A percentile compares a stretch with the other conserved stretches of the same genome.
Conservation (phyloP, 2,888 invertebrate genomes). For the Melieria omissa region DNA sequence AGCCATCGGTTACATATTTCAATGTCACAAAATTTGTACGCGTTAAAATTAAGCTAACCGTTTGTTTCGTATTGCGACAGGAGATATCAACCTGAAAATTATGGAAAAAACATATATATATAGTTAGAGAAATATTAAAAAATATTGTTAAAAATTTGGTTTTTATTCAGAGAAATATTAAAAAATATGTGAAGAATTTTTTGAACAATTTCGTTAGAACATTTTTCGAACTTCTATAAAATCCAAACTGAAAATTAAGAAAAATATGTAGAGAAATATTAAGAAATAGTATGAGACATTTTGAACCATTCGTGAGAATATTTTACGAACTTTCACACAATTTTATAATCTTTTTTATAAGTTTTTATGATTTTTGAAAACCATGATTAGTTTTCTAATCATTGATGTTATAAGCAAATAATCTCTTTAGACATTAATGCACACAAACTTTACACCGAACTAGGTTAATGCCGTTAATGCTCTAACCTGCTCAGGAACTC, state of each 20-base stretch:
- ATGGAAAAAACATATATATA: background rate
- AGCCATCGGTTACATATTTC: conserved; percentile 92
- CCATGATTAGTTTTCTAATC: no score
- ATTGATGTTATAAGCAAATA: no score
- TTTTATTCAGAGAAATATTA: background rate
- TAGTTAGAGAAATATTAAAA: no score
- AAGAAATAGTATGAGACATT: background rate
- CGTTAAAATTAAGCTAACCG: conserved; percentile 88
- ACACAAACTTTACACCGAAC: no score
- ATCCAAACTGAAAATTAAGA: background rate
- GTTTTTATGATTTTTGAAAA: no score
- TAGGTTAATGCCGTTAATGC: no score
- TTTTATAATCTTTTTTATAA: no score
- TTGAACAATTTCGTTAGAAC: background rate
- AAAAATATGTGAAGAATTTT: background rate
- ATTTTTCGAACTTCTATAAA: no score
- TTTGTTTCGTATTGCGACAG: conserved; percentile 90
- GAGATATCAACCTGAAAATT: conserved; percentile 86
- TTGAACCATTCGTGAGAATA: background rate
- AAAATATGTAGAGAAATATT: background rate
- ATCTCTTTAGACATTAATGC: no score
- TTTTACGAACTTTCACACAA: background rate
- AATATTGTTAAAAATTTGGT: background rate
- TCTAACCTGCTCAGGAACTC: no score
- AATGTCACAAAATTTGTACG: conserved; percentile 93